Percentiles rank a stretch among this genome's conserved stretches.
phyloP scores from a whole-genome alignment of 2,888 invertebrate species.

The Odontocerum albicorne region DNA sequence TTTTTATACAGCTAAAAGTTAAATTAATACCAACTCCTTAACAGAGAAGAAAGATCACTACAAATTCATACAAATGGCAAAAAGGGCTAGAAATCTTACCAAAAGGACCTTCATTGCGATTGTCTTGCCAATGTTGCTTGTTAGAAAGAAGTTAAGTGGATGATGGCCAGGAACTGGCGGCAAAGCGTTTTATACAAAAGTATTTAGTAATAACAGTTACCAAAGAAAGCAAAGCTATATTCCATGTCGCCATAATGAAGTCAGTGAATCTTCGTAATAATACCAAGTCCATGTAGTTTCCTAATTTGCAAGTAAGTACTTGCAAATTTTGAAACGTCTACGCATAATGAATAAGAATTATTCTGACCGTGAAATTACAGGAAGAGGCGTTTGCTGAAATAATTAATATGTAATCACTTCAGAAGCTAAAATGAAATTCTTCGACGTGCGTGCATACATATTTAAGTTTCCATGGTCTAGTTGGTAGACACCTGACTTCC shows the following conservation, averaged over 20 bases:
- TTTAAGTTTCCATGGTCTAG: no score
- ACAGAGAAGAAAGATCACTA: neutral
- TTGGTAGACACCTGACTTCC: no score
- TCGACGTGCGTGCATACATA: no score
- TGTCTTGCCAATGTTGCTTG: slow-evolving; percentile 11
- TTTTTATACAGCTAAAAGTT: no score
- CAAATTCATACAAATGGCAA: neutral
- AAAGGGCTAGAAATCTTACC: slow-evolving; percentile 2
- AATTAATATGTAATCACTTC: no score
- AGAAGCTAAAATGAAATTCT: no score
- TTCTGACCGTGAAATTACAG: slow-evolving; percentile 3
- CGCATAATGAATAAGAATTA: slow-evolving; percentile 10
- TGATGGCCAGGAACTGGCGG: slow-evolving; percentile 13
- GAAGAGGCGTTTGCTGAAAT: no score
- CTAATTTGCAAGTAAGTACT: neutral
- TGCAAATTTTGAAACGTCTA: neutral
- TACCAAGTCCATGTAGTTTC: no score
- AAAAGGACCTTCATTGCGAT: slow-evolving; percentile 4
- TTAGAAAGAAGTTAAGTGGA: slow-evolving; percentile 10
- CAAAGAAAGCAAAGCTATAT: slow-evolving; percentile 23
- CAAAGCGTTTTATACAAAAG: slow-evolving; percentile 18
- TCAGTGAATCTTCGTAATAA: slow-evolving; percentile 7
- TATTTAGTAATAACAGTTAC: slow-evolving; percentile 19
- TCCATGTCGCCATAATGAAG: slow-evolving; percentile 1
- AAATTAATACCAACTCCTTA: no score